Conservation (phyloP, 2,113 vertebrate species). For the Myotis brandtii region DNA sequence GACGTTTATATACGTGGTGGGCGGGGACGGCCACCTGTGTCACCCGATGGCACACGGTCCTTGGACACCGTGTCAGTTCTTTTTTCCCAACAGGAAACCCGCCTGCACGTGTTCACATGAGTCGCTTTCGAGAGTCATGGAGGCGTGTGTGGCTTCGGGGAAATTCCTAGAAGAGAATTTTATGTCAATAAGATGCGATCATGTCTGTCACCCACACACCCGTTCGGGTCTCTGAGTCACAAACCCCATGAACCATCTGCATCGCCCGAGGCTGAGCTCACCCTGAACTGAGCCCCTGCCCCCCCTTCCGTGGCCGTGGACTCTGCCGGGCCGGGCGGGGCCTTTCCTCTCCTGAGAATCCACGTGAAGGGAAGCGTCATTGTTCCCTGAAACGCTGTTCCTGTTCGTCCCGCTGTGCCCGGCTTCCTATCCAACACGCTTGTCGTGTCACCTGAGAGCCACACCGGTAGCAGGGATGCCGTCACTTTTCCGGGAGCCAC, state of each 20-base stretch:
- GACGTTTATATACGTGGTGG: not conserved
- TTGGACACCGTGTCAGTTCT: not conserved
- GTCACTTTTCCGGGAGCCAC: no score
- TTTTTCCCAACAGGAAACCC: not conserved
- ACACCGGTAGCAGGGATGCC: no score
- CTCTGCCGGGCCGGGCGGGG: no score
- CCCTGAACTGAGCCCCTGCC: no score
- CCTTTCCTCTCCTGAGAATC: not conserved
- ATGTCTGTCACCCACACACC: not conserved
- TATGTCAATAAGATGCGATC: not conserved
- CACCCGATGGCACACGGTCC: not conserved
- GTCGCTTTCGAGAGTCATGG: not conserved
- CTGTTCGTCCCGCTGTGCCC: no score
- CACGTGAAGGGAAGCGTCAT: not conserved
- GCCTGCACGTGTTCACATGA: not conserved
- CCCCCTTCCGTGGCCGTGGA: no score
- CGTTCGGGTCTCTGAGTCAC: not conserved
- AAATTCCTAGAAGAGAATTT: not conserved
- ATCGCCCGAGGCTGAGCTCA: no score
- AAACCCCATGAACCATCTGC: not conserved
- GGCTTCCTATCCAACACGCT: no score
- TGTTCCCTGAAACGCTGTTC: no score
- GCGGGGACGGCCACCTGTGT: not conserved
- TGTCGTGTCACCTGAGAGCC: no score
- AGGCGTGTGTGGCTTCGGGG: not conserved